Percentiles rank a stretch among this genome's conserved stretches.
Evolutionary conservation across 1,140 invertebrate species (phyloP).

Genomic region (Heliconius nattereri): DNA sequence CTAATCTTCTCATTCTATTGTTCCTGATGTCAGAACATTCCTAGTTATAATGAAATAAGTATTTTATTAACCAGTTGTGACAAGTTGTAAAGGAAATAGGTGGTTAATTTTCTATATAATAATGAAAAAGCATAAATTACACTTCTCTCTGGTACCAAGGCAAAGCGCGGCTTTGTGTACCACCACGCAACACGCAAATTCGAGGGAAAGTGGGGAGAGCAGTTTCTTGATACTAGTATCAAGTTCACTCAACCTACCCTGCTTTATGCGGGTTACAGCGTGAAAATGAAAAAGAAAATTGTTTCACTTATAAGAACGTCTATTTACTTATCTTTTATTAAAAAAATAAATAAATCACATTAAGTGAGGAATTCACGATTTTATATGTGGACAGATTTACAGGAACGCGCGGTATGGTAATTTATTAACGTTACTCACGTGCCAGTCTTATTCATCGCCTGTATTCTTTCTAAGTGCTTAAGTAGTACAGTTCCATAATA

Average conservation of each 20-base stretch:
- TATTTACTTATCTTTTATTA: too few relatives aligned
- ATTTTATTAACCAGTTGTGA: conserved; percentile 32
- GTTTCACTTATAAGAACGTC: too few relatives aligned
- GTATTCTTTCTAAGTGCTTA: conserved; percentile 20
- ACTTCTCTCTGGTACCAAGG: too few relatives aligned
- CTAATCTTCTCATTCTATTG: conserved; percentile 41
- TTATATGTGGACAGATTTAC: conserved; percentile 34
- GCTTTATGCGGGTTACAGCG: too few relatives aligned
- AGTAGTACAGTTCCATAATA: conserved; percentile 34
- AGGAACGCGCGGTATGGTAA: conserved; percentile 27
- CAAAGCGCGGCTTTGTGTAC: too few relatives aligned
- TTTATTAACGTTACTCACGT: conserved; percentile 36
- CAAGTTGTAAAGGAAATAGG: conserved; percentile 7
- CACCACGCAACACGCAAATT: too few relatives aligned
- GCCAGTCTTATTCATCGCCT: conserved; percentile 28
- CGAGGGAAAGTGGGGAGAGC: too few relatives aligned
- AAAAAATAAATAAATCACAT: background rate
- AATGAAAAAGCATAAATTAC: background rate
- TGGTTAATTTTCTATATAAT: background rate
- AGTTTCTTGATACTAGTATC: too few relatives aligned
- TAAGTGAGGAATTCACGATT: background rate
- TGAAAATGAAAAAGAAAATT: too few relatives aligned
- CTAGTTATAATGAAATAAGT: conserved; percentile 28
- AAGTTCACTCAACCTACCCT: too few relatives aligned
- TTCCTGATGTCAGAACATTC: conserved; percentile 38